Conservation (phyloP, 2,113 vertebrate genomes). For the Phrynosoma blainvillii region DNA sequence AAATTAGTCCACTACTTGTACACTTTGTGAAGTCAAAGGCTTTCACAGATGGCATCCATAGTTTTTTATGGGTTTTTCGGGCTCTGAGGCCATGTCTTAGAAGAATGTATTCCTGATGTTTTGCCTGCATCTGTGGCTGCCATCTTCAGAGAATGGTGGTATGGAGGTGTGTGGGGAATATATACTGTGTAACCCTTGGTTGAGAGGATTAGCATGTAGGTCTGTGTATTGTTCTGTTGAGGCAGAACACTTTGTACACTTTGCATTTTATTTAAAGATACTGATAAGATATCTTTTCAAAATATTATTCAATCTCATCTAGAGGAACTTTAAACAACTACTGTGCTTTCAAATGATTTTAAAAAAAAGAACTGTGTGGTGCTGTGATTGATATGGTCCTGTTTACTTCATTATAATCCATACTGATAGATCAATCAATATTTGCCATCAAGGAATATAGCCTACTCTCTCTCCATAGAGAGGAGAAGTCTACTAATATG, state of each 20-base stretch:
- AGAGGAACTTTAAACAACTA: conserved; percentile 1
- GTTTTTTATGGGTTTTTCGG: too few relatives aligned
- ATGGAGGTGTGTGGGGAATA: too few relatives aligned
- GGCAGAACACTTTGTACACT: neutral
- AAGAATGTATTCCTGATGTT: too few relatives aligned
- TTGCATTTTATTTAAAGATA: neutral
- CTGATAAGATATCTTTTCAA: neutral
- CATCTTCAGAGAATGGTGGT: too few relatives aligned
- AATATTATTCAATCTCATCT: accelerated
- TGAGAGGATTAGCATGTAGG: too few relatives aligned
- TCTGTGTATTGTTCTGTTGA: too few relatives aligned
- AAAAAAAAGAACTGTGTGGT: neutral
- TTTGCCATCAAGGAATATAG: conserved; percentile 14
- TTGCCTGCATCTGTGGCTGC: too few relatives aligned
- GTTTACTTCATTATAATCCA: conserved; percentile 2
- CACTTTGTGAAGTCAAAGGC: too few relatives aligned
- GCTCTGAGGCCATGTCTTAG: too few relatives aligned
- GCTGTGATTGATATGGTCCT: neutral
- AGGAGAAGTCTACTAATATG: conserved; percentile 1
- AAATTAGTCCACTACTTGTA: neutral
- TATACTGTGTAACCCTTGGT: too few relatives aligned
- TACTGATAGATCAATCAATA: conserved; percentile 4
- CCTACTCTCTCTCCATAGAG: neutral
- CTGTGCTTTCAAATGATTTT: neutral
- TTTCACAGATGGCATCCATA: too few relatives aligned